A percentile compares a stretch with the other conserved stretches of the same genome.
Evolutionary conservation across 2,888 invertebrate genomes (phyloP).

Genomic region (Biston betularia): DNA sequence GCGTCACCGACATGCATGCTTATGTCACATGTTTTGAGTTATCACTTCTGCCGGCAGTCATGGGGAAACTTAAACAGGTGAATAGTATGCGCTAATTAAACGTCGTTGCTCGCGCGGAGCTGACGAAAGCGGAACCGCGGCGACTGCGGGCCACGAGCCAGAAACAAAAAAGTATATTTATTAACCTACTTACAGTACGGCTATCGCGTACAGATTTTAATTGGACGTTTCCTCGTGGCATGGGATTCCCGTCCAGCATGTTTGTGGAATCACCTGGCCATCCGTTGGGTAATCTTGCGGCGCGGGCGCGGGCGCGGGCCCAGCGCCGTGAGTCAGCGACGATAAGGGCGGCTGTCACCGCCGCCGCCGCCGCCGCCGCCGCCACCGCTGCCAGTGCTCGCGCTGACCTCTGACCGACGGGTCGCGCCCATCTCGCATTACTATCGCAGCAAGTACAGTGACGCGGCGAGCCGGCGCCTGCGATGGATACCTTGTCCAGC

Average conservation of each 20-base stretch:
- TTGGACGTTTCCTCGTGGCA: background rate
- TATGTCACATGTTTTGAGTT: no score
- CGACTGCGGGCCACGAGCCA: no score
- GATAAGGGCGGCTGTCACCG: constrained; percentile 64
- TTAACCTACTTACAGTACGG: background rate
- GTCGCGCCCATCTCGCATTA: constrained; percentile 48
- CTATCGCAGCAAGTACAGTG: background rate
- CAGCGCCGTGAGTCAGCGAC: constrained; percentile 62
- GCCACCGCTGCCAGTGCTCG: constrained; percentile 56
- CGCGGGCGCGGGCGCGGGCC: constrained; percentile 1
- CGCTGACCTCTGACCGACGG: constrained; percentile 76
- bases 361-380: constrained; percentile 42
- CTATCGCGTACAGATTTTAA: background rate
- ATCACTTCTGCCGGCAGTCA: no score
- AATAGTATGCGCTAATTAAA: no score
- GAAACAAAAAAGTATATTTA: no score
- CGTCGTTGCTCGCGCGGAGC: no score
- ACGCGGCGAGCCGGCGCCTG: constrained; percentile 9
- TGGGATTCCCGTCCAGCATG: constrained; percentile 9
- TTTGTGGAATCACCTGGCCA: constrained; percentile 5
- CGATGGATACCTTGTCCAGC: constrained; percentile 60
- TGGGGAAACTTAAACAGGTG: no score
- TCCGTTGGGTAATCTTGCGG: constrained; percentile 6
- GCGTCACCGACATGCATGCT: no score
- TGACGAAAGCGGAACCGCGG: no score